Conservation (phyloP, 2,113 vertebrate species). For the Spilogale gracilis region DNA sequence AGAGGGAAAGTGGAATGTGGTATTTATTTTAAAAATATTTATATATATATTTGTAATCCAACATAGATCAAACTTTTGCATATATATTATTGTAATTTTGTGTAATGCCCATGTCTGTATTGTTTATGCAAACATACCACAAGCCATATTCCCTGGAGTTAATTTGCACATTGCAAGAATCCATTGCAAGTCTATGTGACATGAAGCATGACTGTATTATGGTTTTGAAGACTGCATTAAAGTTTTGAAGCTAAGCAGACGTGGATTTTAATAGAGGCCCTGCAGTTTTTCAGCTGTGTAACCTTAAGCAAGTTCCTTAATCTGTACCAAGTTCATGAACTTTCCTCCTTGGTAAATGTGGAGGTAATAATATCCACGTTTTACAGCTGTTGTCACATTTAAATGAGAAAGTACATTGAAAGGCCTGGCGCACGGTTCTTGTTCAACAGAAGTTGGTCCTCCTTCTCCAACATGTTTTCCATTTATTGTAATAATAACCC, state of each 20-base stretch:
- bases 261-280: background rate
- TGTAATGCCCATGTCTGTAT: background rate
- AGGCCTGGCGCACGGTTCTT: background rate
- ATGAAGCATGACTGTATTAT: background rate
- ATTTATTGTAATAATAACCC: background rate
- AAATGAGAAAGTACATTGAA: background rate
- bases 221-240: slow-evolving; percentile 20
- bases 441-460: background rate
- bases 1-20: background rate
- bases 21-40: background rate
- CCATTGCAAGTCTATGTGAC: background rate
- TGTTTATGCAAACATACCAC: slow-evolving; percentile 38
- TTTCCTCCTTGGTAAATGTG: background rate
- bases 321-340: background rate
- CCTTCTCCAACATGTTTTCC: background rate
- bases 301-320: background rate
- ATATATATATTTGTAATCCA: background rate
- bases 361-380: background rate
- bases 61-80: slow-evolving; percentile 43
- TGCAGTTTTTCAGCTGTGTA: background rate
- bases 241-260: background rate
- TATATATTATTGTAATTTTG: slow-evolving; percentile 42
- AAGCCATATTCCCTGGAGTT: slow-evolving; percentile 37
- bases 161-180: slow-evolving; percentile 32
- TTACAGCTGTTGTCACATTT: background rate